Percentiles rank a stretch among this genome's conserved stretches.
These are phyloP conservation scores for Ceyx melanurus DNA, from an alignment of 2,113 vertebrate genomes.

Conservation along the genomic window DNA sequence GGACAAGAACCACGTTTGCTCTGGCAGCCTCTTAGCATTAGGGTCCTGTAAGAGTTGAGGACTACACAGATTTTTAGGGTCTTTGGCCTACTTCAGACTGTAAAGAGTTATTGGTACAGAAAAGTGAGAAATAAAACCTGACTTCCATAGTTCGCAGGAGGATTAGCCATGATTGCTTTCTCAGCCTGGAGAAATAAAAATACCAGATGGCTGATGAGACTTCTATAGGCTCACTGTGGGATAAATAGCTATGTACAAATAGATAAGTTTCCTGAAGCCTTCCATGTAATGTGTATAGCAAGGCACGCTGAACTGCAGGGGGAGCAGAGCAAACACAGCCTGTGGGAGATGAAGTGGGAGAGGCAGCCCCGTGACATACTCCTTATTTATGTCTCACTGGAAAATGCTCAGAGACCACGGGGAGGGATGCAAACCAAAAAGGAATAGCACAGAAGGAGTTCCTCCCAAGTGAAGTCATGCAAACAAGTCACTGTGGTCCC, in stretches of 20 bases:
- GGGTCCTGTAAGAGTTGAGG: conserved; percentile 18
- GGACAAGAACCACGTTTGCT: conserved; percentile 1
- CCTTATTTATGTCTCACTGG: conserved; percentile 45
- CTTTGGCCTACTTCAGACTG: conserved; percentile 43
- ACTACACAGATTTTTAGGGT: conserved; percentile 21
- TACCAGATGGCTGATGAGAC: conserved; percentile 67
- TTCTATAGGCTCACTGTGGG: conserved; percentile 39
- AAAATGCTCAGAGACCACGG: conserved; percentile 15
- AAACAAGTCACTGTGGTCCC: not conserved
- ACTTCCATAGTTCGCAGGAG: conserved; percentile 68
- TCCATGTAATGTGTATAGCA: conserved; percentile 15
- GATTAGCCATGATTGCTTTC: conserved; percentile 67
- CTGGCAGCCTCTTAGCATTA: not conserved
- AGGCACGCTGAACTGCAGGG: not conserved
- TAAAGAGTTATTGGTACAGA: conserved; percentile 60
- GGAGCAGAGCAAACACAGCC: conserved; percentile 7
- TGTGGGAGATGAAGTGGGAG: conserved; percentile 45
- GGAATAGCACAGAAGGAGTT: not conserved
- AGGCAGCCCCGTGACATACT: conserved; percentile 46
- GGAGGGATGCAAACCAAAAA: not conserved
- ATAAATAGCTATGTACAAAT: conserved; percentile 36
- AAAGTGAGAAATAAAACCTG: conserved; percentile 61
- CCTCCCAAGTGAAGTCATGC: conserved; percentile 46
- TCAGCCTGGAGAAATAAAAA: conserved; percentile 74
- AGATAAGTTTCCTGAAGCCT: conserved; percentile 50